Conservation (phyloP, 1,140 invertebrate genomes). For the Chymomyza costata region DNA sequence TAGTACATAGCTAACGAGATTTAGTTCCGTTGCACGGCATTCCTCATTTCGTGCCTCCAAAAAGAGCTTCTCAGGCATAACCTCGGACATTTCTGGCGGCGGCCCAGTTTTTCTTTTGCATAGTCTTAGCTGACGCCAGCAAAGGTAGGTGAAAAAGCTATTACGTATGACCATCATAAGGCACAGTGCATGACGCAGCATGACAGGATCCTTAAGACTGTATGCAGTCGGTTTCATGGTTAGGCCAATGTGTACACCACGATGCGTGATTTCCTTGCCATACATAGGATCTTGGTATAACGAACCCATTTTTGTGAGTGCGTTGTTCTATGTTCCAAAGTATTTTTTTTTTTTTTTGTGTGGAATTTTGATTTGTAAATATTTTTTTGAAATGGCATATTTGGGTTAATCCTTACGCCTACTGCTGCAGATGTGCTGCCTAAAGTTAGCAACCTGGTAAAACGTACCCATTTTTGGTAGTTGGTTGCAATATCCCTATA, state of each 20-base stretch:
- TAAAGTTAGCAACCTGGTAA: too few relatives aligned
- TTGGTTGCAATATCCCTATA: too few relatives aligned
- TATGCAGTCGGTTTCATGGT: not conserved
- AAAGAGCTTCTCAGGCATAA: constrained; percentile 12
- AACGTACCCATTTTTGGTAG: too few relatives aligned
- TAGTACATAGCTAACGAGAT: not conserved
- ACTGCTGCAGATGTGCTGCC: too few relatives aligned
- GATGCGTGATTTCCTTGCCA: constrained; percentile 5
- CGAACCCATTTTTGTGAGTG: constrained; percentile 20
- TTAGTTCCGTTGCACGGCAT: constrained; percentile 1
- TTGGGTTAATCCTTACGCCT: too few relatives aligned
- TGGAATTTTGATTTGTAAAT: too few relatives aligned
- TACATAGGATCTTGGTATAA: constrained; percentile 40
- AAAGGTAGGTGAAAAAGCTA: constrained; percentile 24
- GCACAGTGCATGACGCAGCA: constrained; percentile 37
- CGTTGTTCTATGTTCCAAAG: too few relatives aligned
- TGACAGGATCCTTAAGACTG: constrained; percentile 22
- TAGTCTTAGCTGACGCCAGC: constrained; percentile 26
- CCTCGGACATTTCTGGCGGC: not conserved
- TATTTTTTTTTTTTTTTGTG: too few relatives aligned
- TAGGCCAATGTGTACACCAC: constrained; percentile 1
- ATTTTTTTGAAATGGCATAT: too few relatives aligned
- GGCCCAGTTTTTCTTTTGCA: not conserved
- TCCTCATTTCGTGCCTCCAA: constrained; percentile 14
- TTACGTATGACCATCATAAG: constrained; percentile 15